Evolutionary conservation across 2,113 vertebrate genomes (phyloP).

Genomic region (Argyrosomus japonicus): DNA sequence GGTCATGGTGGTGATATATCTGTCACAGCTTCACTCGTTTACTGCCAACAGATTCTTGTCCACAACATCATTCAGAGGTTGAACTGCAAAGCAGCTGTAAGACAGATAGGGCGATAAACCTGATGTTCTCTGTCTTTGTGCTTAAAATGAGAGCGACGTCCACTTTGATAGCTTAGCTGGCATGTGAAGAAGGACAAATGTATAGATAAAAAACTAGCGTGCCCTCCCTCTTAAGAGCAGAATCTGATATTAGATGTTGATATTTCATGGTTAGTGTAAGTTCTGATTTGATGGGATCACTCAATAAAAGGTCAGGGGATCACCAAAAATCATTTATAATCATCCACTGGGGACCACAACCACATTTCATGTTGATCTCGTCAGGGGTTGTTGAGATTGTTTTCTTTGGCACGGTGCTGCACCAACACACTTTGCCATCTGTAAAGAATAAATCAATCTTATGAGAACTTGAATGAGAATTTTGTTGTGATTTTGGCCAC

Average conservation of each 20-base stretch:
- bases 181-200: constrained; percentile 5
- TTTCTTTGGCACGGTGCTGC: neutral
- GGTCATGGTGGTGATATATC: constrained; percentile 62
- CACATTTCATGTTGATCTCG: neutral
- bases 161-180: constrained; percentile 9
- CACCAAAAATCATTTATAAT: constrained; percentile 1
- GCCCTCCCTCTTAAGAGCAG: neutral
- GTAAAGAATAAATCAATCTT: neutral
- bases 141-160: constrained; percentile 23
- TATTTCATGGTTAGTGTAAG: neutral
- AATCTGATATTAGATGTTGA: neutral
- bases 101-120: constrained; percentile 28
- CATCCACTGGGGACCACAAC: constrained; percentile 1
- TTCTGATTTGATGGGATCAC: constrained; percentile 1
- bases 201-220: neutral
- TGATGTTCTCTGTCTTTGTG: constrained; percentile 1
- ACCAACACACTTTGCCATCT: neutral
- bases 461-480: neutral
- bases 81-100: constrained; percentile 2
- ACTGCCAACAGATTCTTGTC: constrained; percentile 37
- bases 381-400: neutral
- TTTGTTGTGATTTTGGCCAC: neutral
- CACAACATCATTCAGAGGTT: constrained; percentile 17
- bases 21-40: constrained; percentile 32
- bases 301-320: constrained; percentile 7